Evolutionary conservation across 2,888 invertebrate genomes (phyloP).

Genomic region (Arctia plantaginis): DNA sequence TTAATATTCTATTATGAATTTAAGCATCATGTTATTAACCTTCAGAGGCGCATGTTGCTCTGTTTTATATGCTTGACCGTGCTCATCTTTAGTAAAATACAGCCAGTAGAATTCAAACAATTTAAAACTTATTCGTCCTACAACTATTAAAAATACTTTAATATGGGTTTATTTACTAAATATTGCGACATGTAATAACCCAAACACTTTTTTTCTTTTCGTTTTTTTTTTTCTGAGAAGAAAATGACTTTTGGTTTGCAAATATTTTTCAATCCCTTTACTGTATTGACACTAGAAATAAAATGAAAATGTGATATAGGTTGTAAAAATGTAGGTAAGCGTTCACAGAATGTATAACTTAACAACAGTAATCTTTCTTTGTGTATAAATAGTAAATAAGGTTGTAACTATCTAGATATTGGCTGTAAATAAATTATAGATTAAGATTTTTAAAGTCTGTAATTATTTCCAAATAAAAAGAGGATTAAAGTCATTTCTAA

Average conservation of each 20-base stretch:
- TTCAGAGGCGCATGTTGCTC: neutral
- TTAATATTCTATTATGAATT: constrained; percentile 34
- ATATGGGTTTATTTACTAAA: neutral
- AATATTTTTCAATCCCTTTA: constrained; percentile 34
- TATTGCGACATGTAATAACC: neutral
- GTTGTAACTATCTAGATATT: constrained; percentile 73
- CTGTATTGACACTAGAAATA: constrained; percentile 68
- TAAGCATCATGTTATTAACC: constrained; percentile 33
- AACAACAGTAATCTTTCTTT: constrained; percentile 63
- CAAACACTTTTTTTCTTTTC: neutral
- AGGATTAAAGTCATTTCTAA: constrained; percentile 84
- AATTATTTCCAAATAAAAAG: constrained; percentile 81
- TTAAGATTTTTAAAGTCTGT: constrained; percentile 86
- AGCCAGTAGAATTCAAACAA: neutral
- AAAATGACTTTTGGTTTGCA: constrained; percentile 15
- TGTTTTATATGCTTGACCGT: neutral
- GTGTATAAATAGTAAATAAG: constrained; percentile 73
- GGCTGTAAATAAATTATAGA: constrained; percentile 82
- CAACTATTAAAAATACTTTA: neutral
- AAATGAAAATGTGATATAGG: constrained; percentile 86
- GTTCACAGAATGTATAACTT: constrained; percentile 73
- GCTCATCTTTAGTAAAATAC: neutral
- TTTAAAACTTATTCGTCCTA: neutral
- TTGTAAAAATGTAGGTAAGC: constrained; percentile 82
- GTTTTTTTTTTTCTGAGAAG: constrained; percentile 14